phyloP scores from a whole-genome alignment of 2,113 vertebrate genomes.

The Campylomormyrus tamandua region DNA sequence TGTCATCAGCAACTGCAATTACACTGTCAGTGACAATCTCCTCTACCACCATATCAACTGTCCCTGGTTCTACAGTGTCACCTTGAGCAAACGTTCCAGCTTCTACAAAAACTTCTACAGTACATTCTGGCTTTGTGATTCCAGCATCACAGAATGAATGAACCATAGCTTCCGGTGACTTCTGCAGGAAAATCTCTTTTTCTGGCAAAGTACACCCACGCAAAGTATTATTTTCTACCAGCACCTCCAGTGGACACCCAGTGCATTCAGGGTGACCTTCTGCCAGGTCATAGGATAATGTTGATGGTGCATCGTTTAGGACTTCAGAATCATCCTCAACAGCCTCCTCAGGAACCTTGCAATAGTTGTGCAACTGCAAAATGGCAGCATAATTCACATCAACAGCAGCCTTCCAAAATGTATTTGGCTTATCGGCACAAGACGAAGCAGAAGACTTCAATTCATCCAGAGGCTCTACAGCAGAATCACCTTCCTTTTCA shows the following conservation, averaged over 20 bases:
- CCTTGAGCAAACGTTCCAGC: background rate
- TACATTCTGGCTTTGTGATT: background rate
- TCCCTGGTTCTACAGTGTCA: background rate
- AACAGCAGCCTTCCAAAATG: conserved; percentile 46
- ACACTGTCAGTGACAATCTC: background rate
- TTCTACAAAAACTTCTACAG: background rate
- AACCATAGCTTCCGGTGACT: background rate
- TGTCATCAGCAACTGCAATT: too few relatives aligned
- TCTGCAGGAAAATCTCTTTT: background rate
- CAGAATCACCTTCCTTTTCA: background rate
- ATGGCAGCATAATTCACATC: conserved; percentile 39
- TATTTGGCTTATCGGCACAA: conserved; percentile 23
- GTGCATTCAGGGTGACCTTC: background rate
- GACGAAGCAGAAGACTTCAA: background rate
- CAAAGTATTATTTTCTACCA: background rate
- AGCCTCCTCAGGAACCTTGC: conserved; percentile 40
- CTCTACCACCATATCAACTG: background rate
- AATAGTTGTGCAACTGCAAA: conserved; percentile 56
- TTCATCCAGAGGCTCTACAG: background rate
- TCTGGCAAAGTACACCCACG: background rate
- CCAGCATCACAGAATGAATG: background rate
- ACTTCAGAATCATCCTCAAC: conserved; percentile 18
- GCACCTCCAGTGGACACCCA: background rate
- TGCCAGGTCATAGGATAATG: background rate
- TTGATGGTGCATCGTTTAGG: background rate